phyloP scores from a whole-genome alignment of 2,888 invertebrate genomes.

The Cantharis rustica region DNA sequence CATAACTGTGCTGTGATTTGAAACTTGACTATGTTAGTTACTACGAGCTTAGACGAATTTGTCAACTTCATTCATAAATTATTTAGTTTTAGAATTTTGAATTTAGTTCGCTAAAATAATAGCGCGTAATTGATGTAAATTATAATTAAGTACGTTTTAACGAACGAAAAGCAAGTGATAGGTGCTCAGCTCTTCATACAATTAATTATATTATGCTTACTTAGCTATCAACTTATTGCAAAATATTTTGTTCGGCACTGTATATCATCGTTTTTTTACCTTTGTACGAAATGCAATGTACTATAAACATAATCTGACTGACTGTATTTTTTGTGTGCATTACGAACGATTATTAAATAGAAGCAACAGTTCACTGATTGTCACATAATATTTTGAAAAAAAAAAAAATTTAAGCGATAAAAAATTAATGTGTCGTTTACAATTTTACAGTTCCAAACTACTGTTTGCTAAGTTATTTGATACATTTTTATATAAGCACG shows the following conservation, averaged over 20 bases:
- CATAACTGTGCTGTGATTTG: constrained; percentile 34
- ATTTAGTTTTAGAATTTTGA: constrained; percentile 11
- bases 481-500: constrained; percentile 40
- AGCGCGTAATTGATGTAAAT: constrained; percentile 33
- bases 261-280: background rate
- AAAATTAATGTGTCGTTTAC: constrained; percentile 16
- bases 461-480: constrained; percentile 38
- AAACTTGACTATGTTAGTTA: constrained; percentile 33
- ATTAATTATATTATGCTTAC: background rate
- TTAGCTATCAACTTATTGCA: background rate
- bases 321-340: background rate
- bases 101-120: constrained; percentile 16
- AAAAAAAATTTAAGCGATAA: constrained; percentile 1
- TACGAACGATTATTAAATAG: background rate
- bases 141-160: constrained; percentile 30
- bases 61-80: constrained; percentile 38
- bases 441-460: constrained; percentile 12
- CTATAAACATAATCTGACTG: background rate
- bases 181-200: background rate
- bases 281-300: background rate
- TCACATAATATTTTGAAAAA: background rate
- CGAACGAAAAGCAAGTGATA: constrained; percentile 6
- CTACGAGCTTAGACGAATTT: constrained; percentile 29
- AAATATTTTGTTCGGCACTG: background rate
- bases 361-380: background rate